Evolutionary conservation across 2,888 invertebrate species (phyloP).

Genomic region (Xanthia togata): DNA sequence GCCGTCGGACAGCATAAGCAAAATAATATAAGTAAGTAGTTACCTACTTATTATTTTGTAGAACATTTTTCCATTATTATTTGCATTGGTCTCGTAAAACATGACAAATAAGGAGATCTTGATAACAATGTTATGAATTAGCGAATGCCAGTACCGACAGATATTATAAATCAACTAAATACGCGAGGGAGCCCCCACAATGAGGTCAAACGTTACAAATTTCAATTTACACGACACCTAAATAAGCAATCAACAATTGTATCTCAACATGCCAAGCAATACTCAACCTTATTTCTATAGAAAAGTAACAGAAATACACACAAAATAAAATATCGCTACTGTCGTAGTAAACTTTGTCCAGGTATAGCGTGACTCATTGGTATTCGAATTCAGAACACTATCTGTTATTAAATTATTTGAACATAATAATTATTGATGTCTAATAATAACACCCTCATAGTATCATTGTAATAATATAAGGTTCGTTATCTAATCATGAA

Average conservation of each 20-base stretch:
- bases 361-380: constrained; percentile 75
- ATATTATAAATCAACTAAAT: constrained; percentile 71
- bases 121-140: constrained; percentile 57
- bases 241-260: constrained; percentile 46
- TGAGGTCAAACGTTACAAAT: constrained; percentile 83
- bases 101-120: constrained; percentile 23
- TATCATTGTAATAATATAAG: constrained; percentile 1
- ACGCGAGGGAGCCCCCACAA: constrained; percentile 72
- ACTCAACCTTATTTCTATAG: constrained; percentile 42
- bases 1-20: neutral
- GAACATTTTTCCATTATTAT: neutral
- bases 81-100: constrained; percentile 18
- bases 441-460: constrained; percentile 15
- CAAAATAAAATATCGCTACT: constrained; percentile 29
- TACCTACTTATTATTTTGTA: neutral
- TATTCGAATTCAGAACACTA: constrained; percentile 65
- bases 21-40: too few relatives aligned
- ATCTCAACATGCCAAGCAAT: constrained; percentile 30
- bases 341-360: constrained; percentile 37
- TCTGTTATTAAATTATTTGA: constrained; percentile 58
- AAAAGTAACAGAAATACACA: constrained; percentile 2
- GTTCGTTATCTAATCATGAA: constrained; percentile 4
- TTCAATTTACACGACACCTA: constrained; percentile 76
- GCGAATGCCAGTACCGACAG: constrained; percentile 44
- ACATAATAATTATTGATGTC: constrained; percentile 48